These are phyloP conservation scores for Steatocranus sp. DNA, from an alignment of 2,797 vertebrate genomes.

Conservation along the genomic window DNA sequence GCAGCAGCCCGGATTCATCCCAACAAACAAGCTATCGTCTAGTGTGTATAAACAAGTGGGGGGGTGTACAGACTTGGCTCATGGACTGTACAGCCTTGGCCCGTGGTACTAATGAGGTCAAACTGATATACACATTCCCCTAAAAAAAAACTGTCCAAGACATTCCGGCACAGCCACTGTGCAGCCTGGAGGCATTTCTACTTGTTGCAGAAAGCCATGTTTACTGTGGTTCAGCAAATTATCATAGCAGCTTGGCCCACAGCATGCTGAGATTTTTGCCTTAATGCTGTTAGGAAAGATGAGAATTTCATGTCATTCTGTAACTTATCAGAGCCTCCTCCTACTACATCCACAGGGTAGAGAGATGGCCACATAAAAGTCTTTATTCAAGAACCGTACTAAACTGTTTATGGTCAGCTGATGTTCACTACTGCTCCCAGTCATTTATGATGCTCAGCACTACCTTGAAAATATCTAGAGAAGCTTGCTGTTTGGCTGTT, in stretches of 20 bases:
- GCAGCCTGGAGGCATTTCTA: slow-evolving; percentile 28
- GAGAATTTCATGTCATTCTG: not conserved
- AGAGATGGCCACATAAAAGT: slow-evolving; percentile 14
- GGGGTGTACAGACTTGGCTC: slow-evolving; percentile 36
- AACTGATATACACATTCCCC: slow-evolving; percentile 50
- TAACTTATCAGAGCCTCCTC: slow-evolving; percentile 7
- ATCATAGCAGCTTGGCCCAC: slow-evolving; percentile 20
- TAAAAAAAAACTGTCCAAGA: slow-evolving; percentile 42
- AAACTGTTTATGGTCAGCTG: slow-evolving; percentile 18
- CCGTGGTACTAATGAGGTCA: slow-evolving; percentile 62
- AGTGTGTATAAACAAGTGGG: slow-evolving; percentile 19
- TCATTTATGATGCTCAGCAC: not conserved
- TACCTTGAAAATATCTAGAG: not conserved
- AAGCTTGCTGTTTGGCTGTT: not conserved
- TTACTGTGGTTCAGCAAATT: slow-evolving; percentile 26
- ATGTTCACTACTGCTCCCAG: not conserved
- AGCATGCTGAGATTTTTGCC: slow-evolving; percentile 12
- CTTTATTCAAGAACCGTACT: slow-evolving; percentile 5
- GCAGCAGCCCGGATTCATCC: not conserved
- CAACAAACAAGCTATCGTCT: slow-evolving; percentile 14
- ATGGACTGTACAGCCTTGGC: slow-evolving; percentile 7
- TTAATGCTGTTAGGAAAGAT: not conserved
- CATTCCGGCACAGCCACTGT: slow-evolving; percentile 34
- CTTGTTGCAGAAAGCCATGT: slow-evolving; percentile 8
- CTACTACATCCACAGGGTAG: not conserved